Evolutionary conservation across 2,888 invertebrate species (phyloP).

Genomic region (Euzophera pinguis): DNA sequence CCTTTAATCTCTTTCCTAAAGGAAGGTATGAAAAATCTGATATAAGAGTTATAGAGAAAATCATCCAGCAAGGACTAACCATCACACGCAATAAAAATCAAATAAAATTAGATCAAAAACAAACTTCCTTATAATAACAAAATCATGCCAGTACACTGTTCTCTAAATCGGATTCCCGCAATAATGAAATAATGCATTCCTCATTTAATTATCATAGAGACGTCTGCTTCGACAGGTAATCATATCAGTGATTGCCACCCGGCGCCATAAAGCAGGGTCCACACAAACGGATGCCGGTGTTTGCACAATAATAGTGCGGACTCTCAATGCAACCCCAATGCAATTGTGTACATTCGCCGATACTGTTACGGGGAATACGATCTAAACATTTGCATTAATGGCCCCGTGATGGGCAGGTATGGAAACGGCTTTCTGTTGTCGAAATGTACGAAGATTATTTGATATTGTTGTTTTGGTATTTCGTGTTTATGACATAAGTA

Average conservation of each 20-base stretch:
- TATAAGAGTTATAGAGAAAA: too few species aligned
- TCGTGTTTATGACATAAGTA: neutral
- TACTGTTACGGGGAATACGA: slow-evolving; percentile 70
- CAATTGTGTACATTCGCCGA: slow-evolving; percentile 75
- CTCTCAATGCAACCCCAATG: slow-evolving; percentile 69
- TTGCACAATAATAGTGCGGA: slow-evolving; percentile 60
- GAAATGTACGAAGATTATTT: neutral
- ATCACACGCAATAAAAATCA: too few species aligned
- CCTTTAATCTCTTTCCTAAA: too few species aligned
- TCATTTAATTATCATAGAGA: slow-evolving; percentile 10
- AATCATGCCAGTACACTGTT: neutral
- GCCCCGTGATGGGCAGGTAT: neutral
- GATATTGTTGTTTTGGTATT: neutral
- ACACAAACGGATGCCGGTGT: slow-evolving; percentile 54
- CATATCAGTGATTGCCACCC: slow-evolving; percentile 20
- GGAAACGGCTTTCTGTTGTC: slow-evolving; percentile 8
- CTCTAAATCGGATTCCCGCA: neutral
- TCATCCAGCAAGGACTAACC: too few species aligned
- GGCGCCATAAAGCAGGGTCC: slow-evolving; percentile 42
- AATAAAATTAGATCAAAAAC: too few species aligned
- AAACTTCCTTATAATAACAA: neutral
- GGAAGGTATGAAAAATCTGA: too few species aligned
- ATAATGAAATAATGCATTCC: slow-evolving; percentile 6
- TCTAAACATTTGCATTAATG: slow-evolving; percentile 66
- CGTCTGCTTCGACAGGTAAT: slow-evolving; percentile 17